A percentile compares a stretch with the other conserved stretches of the same genome.
phyloP scores from a whole-genome alignment of 2,797 vertebrate genomes.

The Chloroceryle amazona region DNA sequence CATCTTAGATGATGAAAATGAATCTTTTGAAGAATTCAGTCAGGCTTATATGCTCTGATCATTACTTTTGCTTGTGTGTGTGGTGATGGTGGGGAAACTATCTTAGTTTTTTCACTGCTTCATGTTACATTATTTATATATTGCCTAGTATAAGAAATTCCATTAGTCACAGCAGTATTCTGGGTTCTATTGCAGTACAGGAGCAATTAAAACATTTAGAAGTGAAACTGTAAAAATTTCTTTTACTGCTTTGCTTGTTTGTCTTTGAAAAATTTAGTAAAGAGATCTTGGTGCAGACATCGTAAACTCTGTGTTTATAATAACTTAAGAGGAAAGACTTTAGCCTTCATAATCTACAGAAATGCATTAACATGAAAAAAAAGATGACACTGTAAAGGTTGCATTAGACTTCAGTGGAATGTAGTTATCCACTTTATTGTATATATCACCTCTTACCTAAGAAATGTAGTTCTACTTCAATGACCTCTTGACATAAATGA shows the following conservation, averaged over 20 bases:
- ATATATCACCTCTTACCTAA: not conserved
- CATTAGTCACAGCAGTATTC: not conserved
- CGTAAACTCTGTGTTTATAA: not conserved
- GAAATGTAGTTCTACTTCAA: not conserved
- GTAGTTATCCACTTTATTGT: not conserved
- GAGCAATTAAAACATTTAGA: not conserved
- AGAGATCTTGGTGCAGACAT: not conserved
- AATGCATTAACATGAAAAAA: not conserved
- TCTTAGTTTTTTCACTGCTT: not conserved
- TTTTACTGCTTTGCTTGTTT: not conserved
- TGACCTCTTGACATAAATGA: not conserved
- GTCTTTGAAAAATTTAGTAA: not conserved
- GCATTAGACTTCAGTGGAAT: not conserved
- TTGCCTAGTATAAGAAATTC: not conserved
- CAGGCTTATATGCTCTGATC: not conserved
- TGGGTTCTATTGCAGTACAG: not conserved
- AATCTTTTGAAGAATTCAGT: not conserved
- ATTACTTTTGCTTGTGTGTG: not conserved
- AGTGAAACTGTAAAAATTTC: not conserved
- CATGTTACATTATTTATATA: not conserved
- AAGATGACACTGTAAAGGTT: not conserved
- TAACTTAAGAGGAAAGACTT: not conserved
- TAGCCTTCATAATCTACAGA: not conserved
- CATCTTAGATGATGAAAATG: not conserved
- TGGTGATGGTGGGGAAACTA: not conserved